Evolutionary conservation across 2,888 invertebrate genomes (phyloP).

Genomic region (Sericinus montela): DNA sequence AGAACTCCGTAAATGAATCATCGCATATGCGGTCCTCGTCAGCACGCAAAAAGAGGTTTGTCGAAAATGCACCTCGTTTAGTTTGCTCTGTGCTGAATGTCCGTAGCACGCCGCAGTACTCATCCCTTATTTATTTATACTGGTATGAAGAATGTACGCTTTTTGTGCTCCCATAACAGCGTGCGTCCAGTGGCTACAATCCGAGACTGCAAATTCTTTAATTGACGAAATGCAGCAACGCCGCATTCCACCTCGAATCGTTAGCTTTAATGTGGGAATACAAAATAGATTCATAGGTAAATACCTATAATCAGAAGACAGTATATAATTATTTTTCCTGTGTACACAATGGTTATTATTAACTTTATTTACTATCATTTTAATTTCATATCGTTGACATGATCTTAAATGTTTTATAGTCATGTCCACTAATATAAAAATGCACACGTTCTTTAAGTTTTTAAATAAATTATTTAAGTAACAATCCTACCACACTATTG

Average conservation of each 20-base stretch:
- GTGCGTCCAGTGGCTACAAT: conserved; percentile 52
- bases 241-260: conserved; percentile 57
- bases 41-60: conserved; percentile 71
- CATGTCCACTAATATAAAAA: too few relatives aligned
- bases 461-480: too few relatives aligned
- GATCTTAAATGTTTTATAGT: too few relatives aligned
- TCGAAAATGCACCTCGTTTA: conserved; percentile 72
- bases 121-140: conserved; percentile 78
- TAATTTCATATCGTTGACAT: too few relatives aligned
- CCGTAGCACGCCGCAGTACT: conserved; percentile 51
- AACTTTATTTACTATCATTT: not conserved
- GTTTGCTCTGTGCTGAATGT: conserved; percentile 48
- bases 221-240: conserved; percentile 67
- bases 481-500: not conserved
- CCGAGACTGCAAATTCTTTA: conserved; percentile 65
- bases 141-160: conserved; percentile 70
- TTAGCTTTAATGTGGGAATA: conserved; percentile 63
- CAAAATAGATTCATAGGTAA: conserved; percentile 45
- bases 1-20: conserved; percentile 77
- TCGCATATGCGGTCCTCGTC: conserved; percentile 75
- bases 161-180: conserved; percentile 66
- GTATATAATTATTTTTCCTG: too few relatives aligned
- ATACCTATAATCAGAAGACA: too few relatives aligned
- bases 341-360: not conserved
- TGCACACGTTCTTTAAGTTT: too few relatives aligned